Conservation (phyloP, 2,113 vertebrate species). For the Pan troglodytes region DNA sequence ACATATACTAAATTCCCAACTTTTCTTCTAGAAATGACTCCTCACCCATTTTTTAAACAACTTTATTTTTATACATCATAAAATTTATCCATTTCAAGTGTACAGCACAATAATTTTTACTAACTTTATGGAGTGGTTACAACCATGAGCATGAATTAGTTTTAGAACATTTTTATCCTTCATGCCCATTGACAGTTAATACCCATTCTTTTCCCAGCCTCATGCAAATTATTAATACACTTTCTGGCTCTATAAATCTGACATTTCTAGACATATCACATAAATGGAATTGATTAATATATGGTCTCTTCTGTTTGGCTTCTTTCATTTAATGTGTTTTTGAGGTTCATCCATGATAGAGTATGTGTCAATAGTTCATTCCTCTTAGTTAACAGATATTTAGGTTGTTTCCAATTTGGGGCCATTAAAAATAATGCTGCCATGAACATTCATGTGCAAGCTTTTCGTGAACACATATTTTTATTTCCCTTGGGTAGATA, state of each 20-base stretch:
- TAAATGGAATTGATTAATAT: background rate
- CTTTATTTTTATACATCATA: background rate
- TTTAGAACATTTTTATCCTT: background rate
- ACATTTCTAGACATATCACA: background rate
- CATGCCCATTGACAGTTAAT: background rate
- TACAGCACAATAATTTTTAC: background rate
- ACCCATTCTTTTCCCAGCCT: background rate
- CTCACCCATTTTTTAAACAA: no score
- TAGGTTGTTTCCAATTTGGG: background rate
- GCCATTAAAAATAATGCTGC: background rate
- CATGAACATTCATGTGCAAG: background rate
- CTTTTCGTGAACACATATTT: background rate
- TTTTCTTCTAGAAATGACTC: background rate
- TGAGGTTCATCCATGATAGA: background rate
- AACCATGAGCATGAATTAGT: background rate
- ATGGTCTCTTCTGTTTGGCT: background rate
- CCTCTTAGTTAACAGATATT: background rate
- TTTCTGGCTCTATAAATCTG: background rate
- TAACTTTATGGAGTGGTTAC: background rate
- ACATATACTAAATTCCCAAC: background rate
- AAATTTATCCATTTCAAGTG: background rate
- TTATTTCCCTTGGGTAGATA: background rate
- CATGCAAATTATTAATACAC: background rate
- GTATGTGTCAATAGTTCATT: background rate
- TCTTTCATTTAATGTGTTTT: background rate